Base-by-base conservation (phyloP, 1,140 invertebrate genomes). In the Brachionus rotundiformis region DNA sequence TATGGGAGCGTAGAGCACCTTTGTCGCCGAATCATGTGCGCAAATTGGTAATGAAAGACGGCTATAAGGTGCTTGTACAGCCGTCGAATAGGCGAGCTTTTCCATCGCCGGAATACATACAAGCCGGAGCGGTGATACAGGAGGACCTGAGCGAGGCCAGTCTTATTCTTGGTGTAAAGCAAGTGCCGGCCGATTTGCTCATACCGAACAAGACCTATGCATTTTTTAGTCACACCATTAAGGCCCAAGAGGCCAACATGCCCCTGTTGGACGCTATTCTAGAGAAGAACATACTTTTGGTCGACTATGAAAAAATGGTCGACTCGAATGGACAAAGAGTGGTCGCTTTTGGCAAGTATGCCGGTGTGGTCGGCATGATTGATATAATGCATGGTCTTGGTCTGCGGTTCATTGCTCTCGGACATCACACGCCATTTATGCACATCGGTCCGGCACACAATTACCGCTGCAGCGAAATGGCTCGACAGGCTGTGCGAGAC, bases 341-440 rank as follows among this genome's bases (percentile, higher is more conserved):
- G 11, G 97, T 99, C 5, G 97, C 97, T 2, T 99, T 99, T 89
- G 98, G 98, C 0, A 98, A 98, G 87, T 99, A 98, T 89, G 97
- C 97, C 0, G 96, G 97, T 2, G 94, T 99, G 2, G 95, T 96
- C 19, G 98, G 98, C 1, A 98, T 98, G 93, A 94, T 99, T 29
- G 98, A 99, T 86, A 98, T 99, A 83, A 89, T 99, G 1, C 96
- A 99, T 85, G 97, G 98, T 2, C 88, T 99, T 10, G 97, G 97
- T 2, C 89, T 99, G 0, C 89, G 98, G 54, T 89, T 99, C 0
- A 87, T 99, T 36, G 98, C 97, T 0, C 86, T 99, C 3, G 98
- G 97, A 1, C 96, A 99, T 88, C 96, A 99, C 85, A 99, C 98
- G 0, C 97, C 97, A 0, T 98, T 99, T 85, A 98, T 99, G 96